phyloP scores from a whole-genome alignment of 2,113 vertebrate species.

The Vimba vimba region DNA sequence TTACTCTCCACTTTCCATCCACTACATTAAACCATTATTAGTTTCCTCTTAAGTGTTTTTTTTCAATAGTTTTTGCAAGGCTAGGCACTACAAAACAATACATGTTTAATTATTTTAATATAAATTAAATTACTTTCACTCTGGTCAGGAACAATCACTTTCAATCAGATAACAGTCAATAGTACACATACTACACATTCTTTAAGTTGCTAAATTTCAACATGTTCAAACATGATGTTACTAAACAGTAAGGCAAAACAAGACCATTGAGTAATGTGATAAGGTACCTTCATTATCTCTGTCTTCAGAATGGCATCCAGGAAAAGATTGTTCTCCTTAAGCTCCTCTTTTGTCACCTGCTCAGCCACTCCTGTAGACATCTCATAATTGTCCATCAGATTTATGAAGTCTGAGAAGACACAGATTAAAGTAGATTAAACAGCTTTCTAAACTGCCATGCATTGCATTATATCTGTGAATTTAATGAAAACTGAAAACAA shows the following conservation, averaged over 20 bases:
- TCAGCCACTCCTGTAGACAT: conserved; percentile 76
- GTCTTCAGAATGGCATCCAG: conserved; percentile 81
- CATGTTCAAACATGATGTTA: not conserved
- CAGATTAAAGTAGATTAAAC: not conserved
- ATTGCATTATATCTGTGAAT: not conserved
- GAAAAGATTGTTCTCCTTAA: conserved; percentile 76
- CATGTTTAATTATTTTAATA: no score
- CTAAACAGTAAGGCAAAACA: conserved; percentile 12
- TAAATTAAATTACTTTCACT: not conserved
- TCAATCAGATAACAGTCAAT: not conserved
- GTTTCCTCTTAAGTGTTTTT: not conserved
- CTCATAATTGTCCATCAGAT: conserved; percentile 83
- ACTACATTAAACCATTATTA: not conserved
- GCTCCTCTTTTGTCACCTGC: conserved; percentile 78
- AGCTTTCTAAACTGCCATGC: not conserved
- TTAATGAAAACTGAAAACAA: not conserved
- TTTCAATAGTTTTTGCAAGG: not conserved
- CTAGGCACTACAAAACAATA: not conserved
- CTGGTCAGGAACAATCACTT: not conserved
- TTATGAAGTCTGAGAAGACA: conserved; percentile 78
- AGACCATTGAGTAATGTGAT: not conserved
- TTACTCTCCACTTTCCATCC: not conserved
- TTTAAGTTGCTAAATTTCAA: not conserved
- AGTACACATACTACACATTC: not conserved
- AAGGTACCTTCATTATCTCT: conserved; percentile 81